These are phyloP conservation scores for Polypterus bichir DNA, from an alignment of 2,113 vertebrate genomes.

Conservation along the genomic window DNA sequence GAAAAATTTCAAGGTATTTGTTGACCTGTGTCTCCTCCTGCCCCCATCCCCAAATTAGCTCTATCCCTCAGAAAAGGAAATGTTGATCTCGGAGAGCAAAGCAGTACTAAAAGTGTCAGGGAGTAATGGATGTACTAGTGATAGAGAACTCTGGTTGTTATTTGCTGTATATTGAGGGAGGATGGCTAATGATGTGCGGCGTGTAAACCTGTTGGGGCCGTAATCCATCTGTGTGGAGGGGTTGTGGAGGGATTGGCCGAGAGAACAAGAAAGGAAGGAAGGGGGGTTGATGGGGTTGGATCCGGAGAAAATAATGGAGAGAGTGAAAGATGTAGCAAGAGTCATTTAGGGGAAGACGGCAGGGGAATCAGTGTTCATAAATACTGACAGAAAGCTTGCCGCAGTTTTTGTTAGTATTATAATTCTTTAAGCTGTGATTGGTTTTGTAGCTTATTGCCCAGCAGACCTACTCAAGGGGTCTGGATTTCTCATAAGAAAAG, in stretches of 20 bases:
- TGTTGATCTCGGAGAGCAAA: conserved; percentile 36
- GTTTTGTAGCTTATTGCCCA: conserved; percentile 11
- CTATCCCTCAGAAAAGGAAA: conserved; percentile 29
- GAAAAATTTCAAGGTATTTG: conserved; percentile 3
- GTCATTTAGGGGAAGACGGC: conserved; percentile 37
- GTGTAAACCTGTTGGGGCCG: conserved; percentile 39
- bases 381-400: conserved; percentile 24
- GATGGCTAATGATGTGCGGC: conserved; percentile 49
- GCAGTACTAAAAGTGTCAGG: conserved; percentile 54
- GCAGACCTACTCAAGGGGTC: neutral
- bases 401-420: conserved; percentile 19
- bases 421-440: neutral
- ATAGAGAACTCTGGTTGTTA: conserved; percentile 39
- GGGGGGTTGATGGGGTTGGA: conserved; percentile 20
- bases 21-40: conserved; percentile 3
- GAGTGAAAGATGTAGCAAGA: conserved; percentile 37
- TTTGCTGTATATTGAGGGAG: conserved; percentile 50
- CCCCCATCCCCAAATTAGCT: conserved; percentile 30
- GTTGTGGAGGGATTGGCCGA: neutral
- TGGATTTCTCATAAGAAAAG: neutral
- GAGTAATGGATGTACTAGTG: conserved; percentile 44
- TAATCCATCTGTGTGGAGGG: conserved; percentile 43
- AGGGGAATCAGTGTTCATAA: conserved; percentile 40
- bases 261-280: conserved; percentile 21
- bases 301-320: conserved; percentile 32